Evolutionary conservation across 2,888 invertebrate species (phyloP), one percentile per base, ranked within the genome.

Genomic region (Himalopsyche kuldschensis): DNA sequence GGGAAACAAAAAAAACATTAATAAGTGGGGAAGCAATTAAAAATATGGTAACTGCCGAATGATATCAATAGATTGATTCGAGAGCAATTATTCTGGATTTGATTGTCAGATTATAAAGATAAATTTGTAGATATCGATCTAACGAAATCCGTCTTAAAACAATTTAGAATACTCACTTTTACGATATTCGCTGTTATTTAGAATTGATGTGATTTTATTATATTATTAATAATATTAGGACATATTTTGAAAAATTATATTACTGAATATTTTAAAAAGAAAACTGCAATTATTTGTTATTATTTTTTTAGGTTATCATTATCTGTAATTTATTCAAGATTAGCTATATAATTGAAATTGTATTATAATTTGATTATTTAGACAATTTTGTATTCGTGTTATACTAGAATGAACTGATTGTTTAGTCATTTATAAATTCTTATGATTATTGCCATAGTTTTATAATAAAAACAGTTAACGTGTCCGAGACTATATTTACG

Each of bases 111-210:
- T 55, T 55, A 20, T 55, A 55, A 20, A 55, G 24, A 24, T 20
- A 55, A 55, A 55, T 55, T 55, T 55, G 24, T 55, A 55, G 55
- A 55, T 55, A 55, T 55, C 24, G 55, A 55, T 55, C 55, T 20
- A 20, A 75, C n/a, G 75, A n/a, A 75, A 75, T 75, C 75, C 75
- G 75, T 75, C 75, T 75, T 30, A 20, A 55, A 75, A 75, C 32
- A 75, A 75, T 75, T 31, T 75, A 75, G 75, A 75, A 75, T 75
- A 75, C 75, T 75, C 75, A 75, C 75, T 32, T 75, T 75, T 75
- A 75, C 11, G 75, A 75, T 75, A 75, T 75, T 75, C 75, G 75
- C 75, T 75, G 75, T 75, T 75, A 32, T 75, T 55, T 75, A 75
- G 75, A 75, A 31, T 75, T 75, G 75, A 75, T 75, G 75, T 75